Evolutionary conservation across 2,888 invertebrate genomes (phyloP).

Genomic region (Lysandra coridon): DNA sequence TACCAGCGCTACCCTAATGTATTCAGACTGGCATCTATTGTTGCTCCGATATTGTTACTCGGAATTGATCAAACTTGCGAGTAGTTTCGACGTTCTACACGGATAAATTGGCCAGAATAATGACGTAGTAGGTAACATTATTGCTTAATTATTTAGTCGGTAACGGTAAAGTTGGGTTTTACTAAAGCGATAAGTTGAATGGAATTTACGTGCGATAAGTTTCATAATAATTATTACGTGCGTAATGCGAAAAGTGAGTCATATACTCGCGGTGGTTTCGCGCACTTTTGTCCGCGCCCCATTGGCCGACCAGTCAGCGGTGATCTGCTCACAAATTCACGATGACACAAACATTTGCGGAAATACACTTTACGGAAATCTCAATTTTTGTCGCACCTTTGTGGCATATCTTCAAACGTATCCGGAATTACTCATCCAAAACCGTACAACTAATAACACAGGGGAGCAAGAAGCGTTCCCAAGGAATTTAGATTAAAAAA

Average conservation of each 20-base stretch:
- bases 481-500: background rate
- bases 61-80: background rate
- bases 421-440: background rate
- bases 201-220: constrained; percentile 31
- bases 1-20: constrained; percentile 52
- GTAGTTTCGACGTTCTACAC: constrained; percentile 38
- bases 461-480: background rate
- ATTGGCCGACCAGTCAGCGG: constrained; percentile 48
- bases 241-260: constrained; percentile 64
- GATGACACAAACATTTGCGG: constrained; percentile 42
- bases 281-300: constrained; percentile 70
- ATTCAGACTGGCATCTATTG: constrained; percentile 44
- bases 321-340: constrained; percentile 44
- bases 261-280: constrained; percentile 62
- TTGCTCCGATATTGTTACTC: constrained; percentile 7
- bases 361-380: constrained; percentile 41
- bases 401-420: background rate
- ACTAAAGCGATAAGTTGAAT: constrained; percentile 40
- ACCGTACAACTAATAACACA: background rate
- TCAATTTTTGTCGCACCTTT: constrained; percentile 30
- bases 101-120: background rate
- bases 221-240: constrained; percentile 54
- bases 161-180: constrained; percentile 39
- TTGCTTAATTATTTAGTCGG: background rate
- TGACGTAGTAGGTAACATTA: background rate